These are phyloP conservation scores for Opisthocomus hoazin DNA, from an alignment of 2,113 vertebrate genomes.

Conservation along the genomic window DNA sequence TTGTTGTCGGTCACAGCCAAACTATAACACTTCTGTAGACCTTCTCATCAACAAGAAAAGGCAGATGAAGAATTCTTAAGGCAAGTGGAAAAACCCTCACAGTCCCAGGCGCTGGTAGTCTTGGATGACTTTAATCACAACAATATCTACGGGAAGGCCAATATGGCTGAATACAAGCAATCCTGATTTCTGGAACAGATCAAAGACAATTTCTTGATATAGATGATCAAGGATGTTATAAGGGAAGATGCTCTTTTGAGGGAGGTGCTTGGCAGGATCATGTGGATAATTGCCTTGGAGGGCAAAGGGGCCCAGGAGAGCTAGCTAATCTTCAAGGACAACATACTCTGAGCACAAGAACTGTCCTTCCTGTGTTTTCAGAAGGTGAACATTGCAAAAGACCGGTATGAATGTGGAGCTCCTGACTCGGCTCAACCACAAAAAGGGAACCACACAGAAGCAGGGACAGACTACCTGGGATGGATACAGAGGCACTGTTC, in stretches of 20 bases:
- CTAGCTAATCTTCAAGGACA: neutral
- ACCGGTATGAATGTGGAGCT: rapidly evolving
- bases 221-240: neutral
- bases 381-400: neutral
- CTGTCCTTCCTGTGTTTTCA: neutral
- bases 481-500: neutral
- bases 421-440: neutral
- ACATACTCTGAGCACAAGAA: neutral
- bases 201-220: neutral
- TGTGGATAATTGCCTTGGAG: neutral
- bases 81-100: neutral
- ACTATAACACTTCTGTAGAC: no score
- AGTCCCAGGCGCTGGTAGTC: neutral
- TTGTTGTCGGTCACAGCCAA: no score
- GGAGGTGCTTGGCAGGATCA: neutral
- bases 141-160: neutral
- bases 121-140: neutral
- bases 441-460: neutral
- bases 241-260: neutral
- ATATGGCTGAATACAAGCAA: neutral
- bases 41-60: neutral
- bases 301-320: neutral
- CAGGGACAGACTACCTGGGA: neutral
- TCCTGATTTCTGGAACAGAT: neutral
- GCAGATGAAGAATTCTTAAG: neutral